Evolutionary conservation across 2,797 vertebrate species (phyloP).

Genomic region (Liasis olivaceus): DNA sequence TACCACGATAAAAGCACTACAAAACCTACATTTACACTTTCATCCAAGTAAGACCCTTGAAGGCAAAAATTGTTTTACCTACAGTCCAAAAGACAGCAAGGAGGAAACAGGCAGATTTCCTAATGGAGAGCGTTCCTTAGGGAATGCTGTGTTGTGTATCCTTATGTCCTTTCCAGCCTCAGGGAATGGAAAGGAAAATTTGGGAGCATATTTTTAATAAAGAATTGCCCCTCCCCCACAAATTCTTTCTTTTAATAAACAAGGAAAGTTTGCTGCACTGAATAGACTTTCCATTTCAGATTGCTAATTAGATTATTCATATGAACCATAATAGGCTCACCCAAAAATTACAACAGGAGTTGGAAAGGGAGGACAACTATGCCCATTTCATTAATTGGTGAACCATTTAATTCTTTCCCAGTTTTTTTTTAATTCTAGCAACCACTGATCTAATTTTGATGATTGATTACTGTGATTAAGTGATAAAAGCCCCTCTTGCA

Average conservation of each 20-base stretch:
- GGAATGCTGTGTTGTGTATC: neutral
- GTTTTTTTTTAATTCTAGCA: slow-evolving; percentile 31
- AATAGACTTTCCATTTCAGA: slow-evolving; percentile 33
- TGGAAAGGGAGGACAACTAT: slow-evolving; percentile 56
- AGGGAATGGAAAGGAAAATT: neutral
- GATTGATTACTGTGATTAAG: slow-evolving; percentile 69
- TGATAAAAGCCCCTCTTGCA: slow-evolving; percentile 57
- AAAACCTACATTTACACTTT: neutral
- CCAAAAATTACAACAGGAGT: slow-evolving; percentile 43
- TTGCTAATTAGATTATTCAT: slow-evolving; percentile 40
- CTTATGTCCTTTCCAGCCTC: neutral
- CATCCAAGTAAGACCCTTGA: neutral
- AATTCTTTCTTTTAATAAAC: neutral
- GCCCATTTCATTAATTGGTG: slow-evolving; percentile 54
- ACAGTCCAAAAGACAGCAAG: too few species aligned
- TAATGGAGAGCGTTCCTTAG: neutral
- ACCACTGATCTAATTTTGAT: slow-evolving; percentile 63
- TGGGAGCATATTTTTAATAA: neutral
- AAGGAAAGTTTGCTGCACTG: neutral
- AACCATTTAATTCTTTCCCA: slow-evolving; percentile 60
- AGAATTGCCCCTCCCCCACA: neutral
- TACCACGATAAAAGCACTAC: neutral
- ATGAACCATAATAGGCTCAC: slow-evolving; percentile 8
- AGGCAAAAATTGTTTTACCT: neutral
- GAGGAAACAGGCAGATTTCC: neutral